These are phyloP conservation scores for Lepus oiostolus DNA, from an alignment of 2,797 vertebrate species.

Conservation along the genomic window DNA sequence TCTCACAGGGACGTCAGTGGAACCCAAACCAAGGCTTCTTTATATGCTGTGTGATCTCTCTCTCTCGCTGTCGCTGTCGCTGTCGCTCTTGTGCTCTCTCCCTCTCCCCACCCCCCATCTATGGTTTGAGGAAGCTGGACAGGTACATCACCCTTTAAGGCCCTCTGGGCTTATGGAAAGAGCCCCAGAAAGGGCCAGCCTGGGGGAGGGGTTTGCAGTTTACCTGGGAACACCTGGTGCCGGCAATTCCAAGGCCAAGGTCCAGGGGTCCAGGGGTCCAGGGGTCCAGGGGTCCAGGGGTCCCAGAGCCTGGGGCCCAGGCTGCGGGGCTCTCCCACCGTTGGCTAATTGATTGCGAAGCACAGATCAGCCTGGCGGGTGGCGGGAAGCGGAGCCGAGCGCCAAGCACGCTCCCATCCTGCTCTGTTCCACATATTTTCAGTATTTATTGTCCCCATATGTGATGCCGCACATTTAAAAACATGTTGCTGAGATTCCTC, in stretches of 20 bases:
- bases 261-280: constrained; percentile 31
- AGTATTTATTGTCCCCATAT: constrained; percentile 87
- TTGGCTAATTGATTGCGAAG: constrained; percentile 79
- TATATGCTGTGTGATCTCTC: neutral
- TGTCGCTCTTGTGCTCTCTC: no score
- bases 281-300: constrained; percentile 10
- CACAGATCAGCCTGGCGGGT: constrained; percentile 79
- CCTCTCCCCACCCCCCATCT: neutral
- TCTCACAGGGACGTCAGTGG: neutral
- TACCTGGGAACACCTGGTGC: neutral
- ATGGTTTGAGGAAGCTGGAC: neutral
- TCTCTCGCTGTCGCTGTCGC: no score
- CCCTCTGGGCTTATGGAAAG: neutral
- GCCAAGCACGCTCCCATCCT: constrained; percentile 84
- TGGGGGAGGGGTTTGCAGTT: no score
- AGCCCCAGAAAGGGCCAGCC: neutral
- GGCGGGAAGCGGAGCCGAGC: constrained; percentile 73
- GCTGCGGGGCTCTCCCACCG: constrained; percentile 40
- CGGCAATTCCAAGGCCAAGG: neutral
- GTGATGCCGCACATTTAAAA: constrained; percentile 85
- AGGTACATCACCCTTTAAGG: neutral
- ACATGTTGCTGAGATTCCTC: constrained; percentile 85
- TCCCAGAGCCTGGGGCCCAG: neutral
- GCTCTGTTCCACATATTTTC: constrained; percentile 85
- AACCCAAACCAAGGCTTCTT: neutral